A percentile compares a stretch with the other conserved stretches of the same genome.
phyloP scores from a whole-genome alignment of 2,888 invertebrate species.

The Rhyacophila evoluta region DNA sequence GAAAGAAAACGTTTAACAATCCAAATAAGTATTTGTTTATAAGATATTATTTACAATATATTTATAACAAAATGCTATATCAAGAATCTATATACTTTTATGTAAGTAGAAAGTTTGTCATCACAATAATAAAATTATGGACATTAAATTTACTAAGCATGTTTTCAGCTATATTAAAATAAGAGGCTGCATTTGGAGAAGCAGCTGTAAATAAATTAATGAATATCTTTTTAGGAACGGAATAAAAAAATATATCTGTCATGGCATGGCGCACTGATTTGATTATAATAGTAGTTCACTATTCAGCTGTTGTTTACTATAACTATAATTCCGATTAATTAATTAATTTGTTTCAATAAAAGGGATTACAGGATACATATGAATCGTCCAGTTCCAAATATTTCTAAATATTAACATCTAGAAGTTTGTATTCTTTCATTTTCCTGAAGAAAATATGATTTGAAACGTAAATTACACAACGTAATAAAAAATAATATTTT shows the following conservation, averaged over 20 bases:
- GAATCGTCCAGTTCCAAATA: neutral
- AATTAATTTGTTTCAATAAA: too few species aligned
- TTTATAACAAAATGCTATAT: neutral
- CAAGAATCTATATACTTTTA: neutral
- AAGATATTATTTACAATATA: constrained; percentile 14
- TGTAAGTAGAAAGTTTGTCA: neutral
- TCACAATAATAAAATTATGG: neutral
- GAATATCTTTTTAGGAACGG: neutral
- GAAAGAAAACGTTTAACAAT: neutral
- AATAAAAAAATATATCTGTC: neutral
- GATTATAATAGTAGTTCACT: too few species aligned
- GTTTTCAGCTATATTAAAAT: neutral
- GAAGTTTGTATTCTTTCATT: too few species aligned
- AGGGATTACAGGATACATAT: too few species aligned
- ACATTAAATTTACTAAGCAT: neutral
- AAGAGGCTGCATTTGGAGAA: too few species aligned
- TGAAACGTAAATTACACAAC: too few species aligned
- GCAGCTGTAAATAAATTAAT: neutral
- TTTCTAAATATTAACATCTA: too few species aligned
- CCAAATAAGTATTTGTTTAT: neutral
- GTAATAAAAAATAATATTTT: too few species aligned
- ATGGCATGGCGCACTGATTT: too few species aligned
- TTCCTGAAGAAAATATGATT: too few species aligned
- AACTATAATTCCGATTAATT: too few species aligned
- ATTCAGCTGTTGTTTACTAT: too few species aligned